Conservation (phyloP, 2,113 vertebrate species). For the Ptyas mucosa region DNA sequence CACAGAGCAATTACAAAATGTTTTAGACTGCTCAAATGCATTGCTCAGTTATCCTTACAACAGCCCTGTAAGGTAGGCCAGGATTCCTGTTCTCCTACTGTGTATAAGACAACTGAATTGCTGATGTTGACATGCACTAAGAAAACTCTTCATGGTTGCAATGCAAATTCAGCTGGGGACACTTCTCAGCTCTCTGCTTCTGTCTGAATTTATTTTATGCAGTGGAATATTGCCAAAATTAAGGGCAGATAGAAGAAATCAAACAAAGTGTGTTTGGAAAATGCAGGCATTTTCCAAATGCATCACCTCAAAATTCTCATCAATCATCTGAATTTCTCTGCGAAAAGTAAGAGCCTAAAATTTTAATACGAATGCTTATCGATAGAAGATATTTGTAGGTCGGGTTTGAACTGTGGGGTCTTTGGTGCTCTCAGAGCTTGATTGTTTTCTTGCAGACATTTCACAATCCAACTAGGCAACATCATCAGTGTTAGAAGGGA, state of each 20-base stretch:
- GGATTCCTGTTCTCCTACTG: not conserved
- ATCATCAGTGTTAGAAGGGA: not conserved
- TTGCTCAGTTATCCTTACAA: slow-evolving; percentile 3
- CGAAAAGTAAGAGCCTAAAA: not conserved
- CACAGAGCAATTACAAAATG: not conserved
- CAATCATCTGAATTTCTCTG: not conserved
- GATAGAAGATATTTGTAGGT: not conserved
- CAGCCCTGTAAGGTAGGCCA: slow-evolving; percentile 12
- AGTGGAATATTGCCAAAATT: not conserved
- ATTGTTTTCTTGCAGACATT: not conserved
- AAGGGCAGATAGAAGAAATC: not conserved
- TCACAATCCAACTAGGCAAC: not conserved
- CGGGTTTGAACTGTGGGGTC: not conserved
- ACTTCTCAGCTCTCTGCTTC: not conserved
- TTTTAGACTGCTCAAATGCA: not conserved
- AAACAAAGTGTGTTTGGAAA: not conserved
- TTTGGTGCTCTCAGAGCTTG: not conserved
- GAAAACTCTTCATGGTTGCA: not conserved
- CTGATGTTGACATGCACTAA: not conserved
- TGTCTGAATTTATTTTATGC: not conserved
- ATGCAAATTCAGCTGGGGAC: not conserved
- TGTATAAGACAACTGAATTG: not conserved
- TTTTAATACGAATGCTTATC: too few species aligned
- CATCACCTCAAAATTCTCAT: not conserved
- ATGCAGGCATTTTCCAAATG: not conserved